Conservation (phyloP, 2,888 invertebrate species). For the Volucella inflata region DNA sequence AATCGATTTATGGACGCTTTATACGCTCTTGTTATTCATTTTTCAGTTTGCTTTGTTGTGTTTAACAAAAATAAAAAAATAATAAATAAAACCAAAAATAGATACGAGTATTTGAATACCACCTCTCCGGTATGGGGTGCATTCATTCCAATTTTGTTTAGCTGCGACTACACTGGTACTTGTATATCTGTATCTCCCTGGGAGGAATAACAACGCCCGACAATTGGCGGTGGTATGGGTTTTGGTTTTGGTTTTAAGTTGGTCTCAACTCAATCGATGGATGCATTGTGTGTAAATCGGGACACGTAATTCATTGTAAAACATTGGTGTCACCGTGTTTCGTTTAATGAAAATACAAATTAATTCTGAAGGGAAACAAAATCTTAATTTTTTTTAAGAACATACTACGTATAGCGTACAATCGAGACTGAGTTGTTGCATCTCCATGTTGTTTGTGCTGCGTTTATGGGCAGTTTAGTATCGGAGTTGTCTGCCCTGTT, state of each 20-base stretch:
- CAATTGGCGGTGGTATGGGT: conserved; percentile 1
- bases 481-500: conserved; percentile 31
- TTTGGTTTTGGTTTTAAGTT: conserved; percentile 27
- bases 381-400: conserved; percentile 35
- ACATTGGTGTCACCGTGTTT: conserved; percentile 34
- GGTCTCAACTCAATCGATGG: conserved; percentile 37
- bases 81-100: conserved; percentile 62
- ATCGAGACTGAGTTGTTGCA: conserved; percentile 9
- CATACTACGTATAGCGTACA: neutral
- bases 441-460: conserved; percentile 19
- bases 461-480: conserved; percentile 45
- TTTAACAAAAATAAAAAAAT: neutral
- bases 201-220: conserved; percentile 15
- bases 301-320: conserved; percentile 11
- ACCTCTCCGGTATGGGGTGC: conserved; percentile 1
- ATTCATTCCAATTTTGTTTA: neutral
- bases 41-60: conserved; percentile 29
- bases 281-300: conserved; percentile 63
- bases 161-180: neutral
- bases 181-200: conserved; percentile 22
- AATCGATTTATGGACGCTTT: conserved; percentile 60
- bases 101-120: conserved; percentile 16
- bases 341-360: conserved; percentile 35
- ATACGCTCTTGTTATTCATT: conserved; percentile 38
- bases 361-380: conserved; percentile 45